These are phyloP conservation scores for Bombyx huttoni DNA, from an alignment of 2,888 invertebrate genomes.

Conservation along the genomic window DNA sequence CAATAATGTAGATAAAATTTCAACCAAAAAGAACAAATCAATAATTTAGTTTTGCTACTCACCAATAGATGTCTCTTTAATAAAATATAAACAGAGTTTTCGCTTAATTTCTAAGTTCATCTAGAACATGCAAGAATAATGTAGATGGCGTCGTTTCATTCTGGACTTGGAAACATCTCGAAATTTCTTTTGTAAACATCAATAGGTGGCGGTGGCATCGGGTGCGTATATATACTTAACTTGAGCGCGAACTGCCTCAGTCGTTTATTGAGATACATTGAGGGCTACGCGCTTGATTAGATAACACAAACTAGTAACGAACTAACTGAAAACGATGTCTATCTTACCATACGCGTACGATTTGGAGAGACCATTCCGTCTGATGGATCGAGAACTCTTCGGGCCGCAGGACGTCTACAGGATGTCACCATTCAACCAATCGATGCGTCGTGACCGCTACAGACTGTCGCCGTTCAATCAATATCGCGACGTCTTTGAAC, in stretches of 20 bases:
- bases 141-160: slow-evolving; percentile 1
- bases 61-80: slow-evolving; percentile 25
- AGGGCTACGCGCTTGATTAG: not conserved
- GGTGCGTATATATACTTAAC: slow-evolving; percentile 21
- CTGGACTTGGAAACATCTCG: slow-evolving; percentile 9
- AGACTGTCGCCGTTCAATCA: slow-evolving; percentile 15
- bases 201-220: slow-evolving; percentile 22
- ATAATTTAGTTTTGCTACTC: slow-evolving; percentile 19
- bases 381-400: slow-evolving; percentile 44
- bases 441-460: slow-evolving; percentile 20
- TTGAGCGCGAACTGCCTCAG: slow-evolving; percentile 10
- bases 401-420: slow-evolving; percentile 21
- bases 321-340: slow-evolving; percentile 33
- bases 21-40: not conserved
- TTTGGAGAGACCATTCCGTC: slow-evolving; percentile 37
- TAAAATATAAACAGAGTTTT: not conserved
- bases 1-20: too few species aligned
- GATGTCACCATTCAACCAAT: slow-evolving; percentile 12
- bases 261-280: slow-evolving; percentile 4
- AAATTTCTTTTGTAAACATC: slow-evolving; percentile 6
- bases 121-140: slow-evolving; percentile 2
- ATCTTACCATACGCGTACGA: slow-evolving; percentile 39
- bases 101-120: slow-evolving; percentile 2
- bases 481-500: slow-evolving; percentile 17
- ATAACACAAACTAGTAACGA: not conserved